Percentiles rank a stretch among this genome's conserved stretches.
These are phyloP conservation scores for Odontesthes bonariensis DNA, from an alignment of 2,113 vertebrate genomes.

Conservation along the genomic window DNA sequence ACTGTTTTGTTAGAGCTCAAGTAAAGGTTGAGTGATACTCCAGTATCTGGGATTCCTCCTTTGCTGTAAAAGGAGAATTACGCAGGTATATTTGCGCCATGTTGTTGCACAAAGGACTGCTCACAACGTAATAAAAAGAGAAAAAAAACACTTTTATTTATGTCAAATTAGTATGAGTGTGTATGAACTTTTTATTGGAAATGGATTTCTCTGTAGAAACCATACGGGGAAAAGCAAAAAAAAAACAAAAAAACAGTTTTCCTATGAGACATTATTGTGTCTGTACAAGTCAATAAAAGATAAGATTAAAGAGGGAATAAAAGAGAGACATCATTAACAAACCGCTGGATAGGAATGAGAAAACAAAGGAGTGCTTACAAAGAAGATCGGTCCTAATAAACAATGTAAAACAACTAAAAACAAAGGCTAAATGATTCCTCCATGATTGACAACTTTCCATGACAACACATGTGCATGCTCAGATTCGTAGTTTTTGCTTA, in stretches of 20 bases:
- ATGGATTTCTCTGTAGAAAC: slow-evolving; percentile 54
- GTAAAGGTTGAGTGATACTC: slow-evolving; percentile 29
- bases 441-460: slow-evolving; percentile 20
- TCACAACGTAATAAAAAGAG: slow-evolving; percentile 42
- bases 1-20: slow-evolving; percentile 68
- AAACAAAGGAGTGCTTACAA: slow-evolving; percentile 58
- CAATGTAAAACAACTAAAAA: slow-evolving; percentile 42
- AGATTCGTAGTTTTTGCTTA: slow-evolving; percentile 2
- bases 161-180: slow-evolving; percentile 67
- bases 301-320: slow-evolving; percentile 30
- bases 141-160: slow-evolving; percentile 69
- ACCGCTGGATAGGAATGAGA: slow-evolving; percentile 35
- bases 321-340: slow-evolving; percentile 46
- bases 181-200: slow-evolving; percentile 70
- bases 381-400: slow-evolving; percentile 66
- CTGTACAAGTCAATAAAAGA: slow-evolving; percentile 73
- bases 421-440: slow-evolving; percentile 52
- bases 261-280: slow-evolving; percentile 63
- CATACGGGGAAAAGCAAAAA: slow-evolving; percentile 43
- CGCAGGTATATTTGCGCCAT: slow-evolving; percentile 7
- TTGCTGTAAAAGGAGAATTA: background rate
- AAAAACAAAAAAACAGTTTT: slow-evolving; percentile 65
- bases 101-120: slow-evolving; percentile 57
- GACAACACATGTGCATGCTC: slow-evolving; percentile 9
- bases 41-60: slow-evolving; percentile 33